Base-by-base conservation (phyloP, 64 coral and sea anemone species). In the Montipora capricornis region DNA sequence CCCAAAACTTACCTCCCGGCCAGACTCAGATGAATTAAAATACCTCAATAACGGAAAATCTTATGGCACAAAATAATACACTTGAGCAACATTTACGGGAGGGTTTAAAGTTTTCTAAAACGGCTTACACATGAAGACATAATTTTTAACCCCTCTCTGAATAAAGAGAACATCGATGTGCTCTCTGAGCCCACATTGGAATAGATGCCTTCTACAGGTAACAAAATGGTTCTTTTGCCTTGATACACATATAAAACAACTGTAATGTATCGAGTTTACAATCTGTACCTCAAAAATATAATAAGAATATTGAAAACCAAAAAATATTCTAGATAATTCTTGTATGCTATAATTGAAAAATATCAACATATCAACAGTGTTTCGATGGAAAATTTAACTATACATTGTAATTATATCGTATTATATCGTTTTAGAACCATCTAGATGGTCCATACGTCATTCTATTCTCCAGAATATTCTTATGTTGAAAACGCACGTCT, bases 401-500 rank as follows among this genome's bases (percentile, higher is more conserved):
- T 37, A 37, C 37, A 37, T 37, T 37, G 37, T 37, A 37, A 37
- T 37, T 37, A 37, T 37, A 37, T 5, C 76, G 46, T 20, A 47
- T 17, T 86, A 4, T 22, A 20, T 51, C 5, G 66, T n/a, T 49
- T 19, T 37, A 86, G 44, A 68, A 71, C 17, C 46, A 20, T 73
- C 66, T 9, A 45, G 66, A 51, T 13, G 19, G 8, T 45, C 20
- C 8, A 47, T 45, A 10, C 64, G 82, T 71, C 82, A 86, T 4
- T 68, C 24, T 10, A 73, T 2, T 14, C 45, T 86, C 82, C 49
- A 86, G 82, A 86, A 86, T 50, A 64, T 73, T 86, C 82, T 49
- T 45, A 26, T 68, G 47, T 48, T 37, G 45, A 70, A 37, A 71
- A 86, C 66, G 50, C 44, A 59, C 82, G 67, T 71, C 15, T 71